A percentile compares a stretch with the other conserved stretches of the same genome.
Conservation (phyloP, 2,888 invertebrate species). For the Rotaria sp. region DNA sequence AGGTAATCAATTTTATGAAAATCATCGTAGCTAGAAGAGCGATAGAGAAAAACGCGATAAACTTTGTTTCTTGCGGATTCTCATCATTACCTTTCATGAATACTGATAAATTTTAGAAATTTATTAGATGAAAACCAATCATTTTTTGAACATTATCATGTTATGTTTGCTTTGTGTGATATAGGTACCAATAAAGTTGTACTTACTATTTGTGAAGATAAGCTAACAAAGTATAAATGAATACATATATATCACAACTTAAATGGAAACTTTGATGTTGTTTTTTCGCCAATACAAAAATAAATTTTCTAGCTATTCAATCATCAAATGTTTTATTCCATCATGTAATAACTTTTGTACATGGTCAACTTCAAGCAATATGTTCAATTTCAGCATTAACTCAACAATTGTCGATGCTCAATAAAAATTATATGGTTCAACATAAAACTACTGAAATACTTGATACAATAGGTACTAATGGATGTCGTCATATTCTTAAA, state of each 20-base stretch:
- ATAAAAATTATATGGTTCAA: constrained; percentile 89
- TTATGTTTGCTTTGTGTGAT: constrained; percentile 91
- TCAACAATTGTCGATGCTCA: constrained; percentile 65
- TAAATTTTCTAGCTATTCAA: constrained; percentile 70
- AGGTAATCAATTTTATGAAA: constrained; percentile 35
- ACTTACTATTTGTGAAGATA: constrained; percentile 72
- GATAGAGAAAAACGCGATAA: constrained; percentile 62
- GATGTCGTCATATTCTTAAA: constrained; percentile 71
- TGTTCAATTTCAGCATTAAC: constrained; percentile 68
- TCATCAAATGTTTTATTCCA: constrained; percentile 80
- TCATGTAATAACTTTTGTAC: constrained; percentile 92
- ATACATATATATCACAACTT: no score
- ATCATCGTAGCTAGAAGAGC: constrained; percentile 57
- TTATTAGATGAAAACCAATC: constrained; percentile 67
- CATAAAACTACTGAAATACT: constrained; percentile 98
- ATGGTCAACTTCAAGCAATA: constrained; percentile 85
- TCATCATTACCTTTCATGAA: constrained; percentile 63
- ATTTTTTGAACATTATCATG: constrained; percentile 81
- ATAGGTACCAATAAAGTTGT: constrained; percentile 70
- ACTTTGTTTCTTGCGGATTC: constrained; percentile 76
- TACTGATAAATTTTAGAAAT: constrained; percentile 59
- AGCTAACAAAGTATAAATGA: no score
- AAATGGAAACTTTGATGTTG: no score
- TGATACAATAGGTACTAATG: constrained; percentile 76
- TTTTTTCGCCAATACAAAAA: no score